Evolutionary conservation across 2,797 vertebrate genomes (phyloP).

Genomic region (Hoplostethus mediterraneus): DNA sequence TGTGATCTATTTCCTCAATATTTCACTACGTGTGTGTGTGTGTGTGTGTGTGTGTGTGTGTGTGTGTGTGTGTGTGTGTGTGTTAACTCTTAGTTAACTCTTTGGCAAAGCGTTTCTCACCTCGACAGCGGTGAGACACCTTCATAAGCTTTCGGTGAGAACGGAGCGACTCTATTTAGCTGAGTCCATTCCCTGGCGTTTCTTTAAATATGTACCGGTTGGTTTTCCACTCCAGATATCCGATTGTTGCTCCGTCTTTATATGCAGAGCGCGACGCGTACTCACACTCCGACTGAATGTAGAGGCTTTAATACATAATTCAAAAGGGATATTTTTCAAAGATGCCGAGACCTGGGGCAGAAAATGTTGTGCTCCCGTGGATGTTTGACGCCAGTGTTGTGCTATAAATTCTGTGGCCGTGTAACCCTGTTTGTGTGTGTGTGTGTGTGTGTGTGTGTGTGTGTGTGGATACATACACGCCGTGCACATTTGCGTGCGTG

Average conservation of each 20-base stretch:
- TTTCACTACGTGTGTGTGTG: no score
- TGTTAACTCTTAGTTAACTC: neutral
- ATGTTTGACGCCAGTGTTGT: constrained; percentile 24
- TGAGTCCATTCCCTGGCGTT: neutral
- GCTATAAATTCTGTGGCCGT: constrained; percentile 16
- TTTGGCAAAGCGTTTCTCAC: constrained; percentile 4
- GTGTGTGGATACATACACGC: neutral
- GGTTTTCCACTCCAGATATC: constrained; percentile 43
- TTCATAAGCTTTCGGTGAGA: neutral
- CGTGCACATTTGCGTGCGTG: neutral
- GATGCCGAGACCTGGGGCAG: constrained; percentile 30
- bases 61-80: no score
- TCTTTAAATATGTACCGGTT: constrained; percentile 12
- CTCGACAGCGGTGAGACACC: neutral
- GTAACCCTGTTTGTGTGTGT: constrained; percentile 25
- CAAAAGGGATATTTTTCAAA: constrained; percentile 44
- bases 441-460: neutral
- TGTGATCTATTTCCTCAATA: neutral
- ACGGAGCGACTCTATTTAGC: constrained; percentile 1
- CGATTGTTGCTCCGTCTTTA: constrained; percentile 36
- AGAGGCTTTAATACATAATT: constrained; percentile 44
- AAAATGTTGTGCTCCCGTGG: constrained; percentile 31
- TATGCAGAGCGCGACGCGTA: constrained; percentile 24
- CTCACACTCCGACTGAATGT: constrained; percentile 38
- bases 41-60: no score